phyloP scores from a whole-genome alignment of 2,113 vertebrate species.

The Muntiacus muntjak region DNA sequence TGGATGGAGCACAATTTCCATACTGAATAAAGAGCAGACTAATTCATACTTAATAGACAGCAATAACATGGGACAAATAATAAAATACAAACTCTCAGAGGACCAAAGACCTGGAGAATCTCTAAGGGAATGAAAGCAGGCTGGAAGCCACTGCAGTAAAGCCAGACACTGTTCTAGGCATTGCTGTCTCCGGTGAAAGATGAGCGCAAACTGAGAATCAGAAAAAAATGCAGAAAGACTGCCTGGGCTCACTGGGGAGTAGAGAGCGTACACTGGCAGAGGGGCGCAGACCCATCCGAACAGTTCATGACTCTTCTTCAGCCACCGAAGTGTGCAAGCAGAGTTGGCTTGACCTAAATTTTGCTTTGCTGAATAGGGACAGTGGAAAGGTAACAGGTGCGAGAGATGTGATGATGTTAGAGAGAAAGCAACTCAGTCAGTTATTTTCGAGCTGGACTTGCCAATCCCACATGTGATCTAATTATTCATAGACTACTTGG shows the following conservation, averaged over 20 bases:
- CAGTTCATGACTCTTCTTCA: not conserved
- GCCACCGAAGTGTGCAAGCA: not conserved
- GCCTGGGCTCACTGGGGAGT: not conserved
- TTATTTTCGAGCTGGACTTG: not conserved
- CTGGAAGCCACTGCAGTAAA: not conserved
- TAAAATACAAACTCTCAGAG: not conserved
- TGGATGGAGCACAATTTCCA: not conserved
- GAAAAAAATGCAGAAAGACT: not conserved
- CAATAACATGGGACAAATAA: not conserved
- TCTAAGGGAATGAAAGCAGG: not conserved
- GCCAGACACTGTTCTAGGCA: not conserved
- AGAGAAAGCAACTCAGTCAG: not conserved
- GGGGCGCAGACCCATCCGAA: not conserved
- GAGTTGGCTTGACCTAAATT: not conserved
- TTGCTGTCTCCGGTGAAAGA: not conserved
- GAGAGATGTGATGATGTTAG: not conserved
- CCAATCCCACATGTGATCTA: not conserved
- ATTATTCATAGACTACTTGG: not conserved
- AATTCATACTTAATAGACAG: not conserved
- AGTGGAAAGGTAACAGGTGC: not conserved
- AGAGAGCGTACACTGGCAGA: not conserved
- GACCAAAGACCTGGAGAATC: not conserved
- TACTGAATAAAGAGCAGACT: not conserved
- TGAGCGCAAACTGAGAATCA: not conserved
- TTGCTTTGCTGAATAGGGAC: not conserved